These are phyloP conservation scores for Spatulosminthurus flaviceps DNA, from an alignment of 2,888 invertebrate genomes.

Conservation along the genomic window DNA sequence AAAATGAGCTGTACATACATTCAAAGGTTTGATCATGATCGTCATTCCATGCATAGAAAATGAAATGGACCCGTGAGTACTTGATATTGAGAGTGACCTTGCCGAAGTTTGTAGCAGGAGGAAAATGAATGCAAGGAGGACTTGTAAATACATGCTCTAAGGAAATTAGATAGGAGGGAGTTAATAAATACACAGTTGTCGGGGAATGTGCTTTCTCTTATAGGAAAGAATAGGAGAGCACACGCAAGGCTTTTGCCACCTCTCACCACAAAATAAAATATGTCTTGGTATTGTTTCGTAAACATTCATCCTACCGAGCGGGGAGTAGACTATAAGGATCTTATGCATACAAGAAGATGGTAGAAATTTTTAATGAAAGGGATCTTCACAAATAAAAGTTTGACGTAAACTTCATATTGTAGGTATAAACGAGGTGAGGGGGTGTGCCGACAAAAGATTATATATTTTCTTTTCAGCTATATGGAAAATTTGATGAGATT, in stretches of 20 bases:
- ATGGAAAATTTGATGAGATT: conserved; percentile 7
- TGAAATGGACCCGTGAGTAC: conserved; percentile 3
- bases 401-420: not conserved
- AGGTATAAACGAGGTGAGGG: too few species aligned
- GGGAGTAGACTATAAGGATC: not conserved
- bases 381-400: not conserved
- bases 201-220: conserved; percentile 10
- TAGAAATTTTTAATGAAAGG: not conserved
- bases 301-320: not conserved
- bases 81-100: not conserved
- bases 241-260: not conserved
- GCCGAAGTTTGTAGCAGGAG: not conserved
- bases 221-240: too few species aligned
- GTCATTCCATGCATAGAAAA: not conserved
- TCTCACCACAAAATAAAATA: not conserved
- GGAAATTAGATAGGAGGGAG: too few species aligned
- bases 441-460: not conserved
- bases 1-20: not conserved
- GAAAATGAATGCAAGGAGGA: not conserved
- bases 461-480: not conserved
- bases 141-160: too few species aligned
- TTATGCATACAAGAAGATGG: not conserved
- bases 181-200: too few species aligned
- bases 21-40: too few species aligned
- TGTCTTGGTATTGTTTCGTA: not conserved